These are phyloP conservation scores for Coenonympha arcania DNA, from an alignment of 2,888 invertebrate species.

Conservation along the genomic window DNA sequence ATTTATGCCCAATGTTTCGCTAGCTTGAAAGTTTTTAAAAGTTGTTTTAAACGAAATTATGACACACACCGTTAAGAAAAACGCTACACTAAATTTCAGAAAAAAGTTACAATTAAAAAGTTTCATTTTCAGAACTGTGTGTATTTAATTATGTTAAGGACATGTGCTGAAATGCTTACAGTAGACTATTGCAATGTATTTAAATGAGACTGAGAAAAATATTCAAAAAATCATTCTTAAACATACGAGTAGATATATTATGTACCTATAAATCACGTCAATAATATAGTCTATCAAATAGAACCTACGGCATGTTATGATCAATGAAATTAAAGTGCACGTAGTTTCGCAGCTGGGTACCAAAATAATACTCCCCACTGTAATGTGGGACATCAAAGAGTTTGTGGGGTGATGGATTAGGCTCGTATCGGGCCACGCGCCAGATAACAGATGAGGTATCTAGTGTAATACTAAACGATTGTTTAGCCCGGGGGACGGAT, in stretches of 20 bases:
- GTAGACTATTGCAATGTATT: too few relatives aligned
- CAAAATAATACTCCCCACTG: conserved; percentile 38
- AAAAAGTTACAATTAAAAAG: too few relatives aligned
- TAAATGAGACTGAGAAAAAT: too few relatives aligned
- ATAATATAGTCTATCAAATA: conserved; percentile 2
- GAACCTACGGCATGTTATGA: conserved; percentile 4
- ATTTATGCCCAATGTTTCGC: too few relatives aligned
- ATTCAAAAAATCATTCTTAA: background rate
- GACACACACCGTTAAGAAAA: too few relatives aligned
- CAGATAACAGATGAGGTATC: conserved; percentile 49
- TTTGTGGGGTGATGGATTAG: conserved; percentile 62
- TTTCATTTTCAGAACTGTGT: too few relatives aligned
- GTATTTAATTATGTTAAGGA: too few relatives aligned
- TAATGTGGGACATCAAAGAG: conserved; percentile 60
- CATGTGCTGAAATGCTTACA: too few relatives aligned
- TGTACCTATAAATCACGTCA: conserved; percentile 2
- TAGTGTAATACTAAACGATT: conserved; percentile 42
- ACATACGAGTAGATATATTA: too few relatives aligned
- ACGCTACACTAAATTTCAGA: too few relatives aligned
- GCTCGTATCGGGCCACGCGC: conserved; percentile 60
- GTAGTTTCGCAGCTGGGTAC: conserved; percentile 25
- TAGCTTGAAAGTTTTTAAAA: too few relatives aligned
- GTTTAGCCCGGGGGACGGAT: conserved; percentile 43
- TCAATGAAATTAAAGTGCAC: conserved; percentile 24
- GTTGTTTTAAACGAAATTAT: too few relatives aligned